phyloP scores from a whole-genome alignment of 2,888 invertebrate species.

The Chloromyia formosa region DNA sequence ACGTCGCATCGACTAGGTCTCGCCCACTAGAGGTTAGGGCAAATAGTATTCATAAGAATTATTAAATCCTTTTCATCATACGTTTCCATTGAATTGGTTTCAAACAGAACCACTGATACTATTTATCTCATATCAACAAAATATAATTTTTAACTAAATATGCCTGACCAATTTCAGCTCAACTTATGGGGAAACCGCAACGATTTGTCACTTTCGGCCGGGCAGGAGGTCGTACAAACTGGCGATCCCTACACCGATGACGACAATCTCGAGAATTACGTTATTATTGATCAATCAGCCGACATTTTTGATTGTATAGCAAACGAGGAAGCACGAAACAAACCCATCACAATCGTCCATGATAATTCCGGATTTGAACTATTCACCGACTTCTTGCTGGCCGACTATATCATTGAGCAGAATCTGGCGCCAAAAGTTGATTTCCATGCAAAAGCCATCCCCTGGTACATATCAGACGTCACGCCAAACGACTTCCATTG shows the following conservation, averaged over 20 bases:
- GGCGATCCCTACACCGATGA: constrained; percentile 68
- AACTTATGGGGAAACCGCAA: constrained; percentile 96
- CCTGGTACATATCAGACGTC: constrained; percentile 97
- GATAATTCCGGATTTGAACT: constrained; percentile 97
- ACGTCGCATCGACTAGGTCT: too few relatives aligned
- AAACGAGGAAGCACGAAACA: constrained; percentile 49
- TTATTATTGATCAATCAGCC: constrained; percentile 71
- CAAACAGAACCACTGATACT: too few relatives aligned
- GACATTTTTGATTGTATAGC: constrained; percentile 67
- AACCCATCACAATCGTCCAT: constrained; percentile 75
- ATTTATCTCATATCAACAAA: too few relatives aligned
- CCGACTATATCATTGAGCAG: constrained; percentile 76
- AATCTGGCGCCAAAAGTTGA: constrained; percentile 74
- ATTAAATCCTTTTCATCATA: too few relatives aligned
- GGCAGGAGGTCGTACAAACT: constrained; percentile 69
- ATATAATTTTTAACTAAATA: background rate
- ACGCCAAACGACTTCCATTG: constrained; percentile 78
- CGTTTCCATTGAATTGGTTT: too few relatives aligned
- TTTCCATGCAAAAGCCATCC: constrained; percentile 87
- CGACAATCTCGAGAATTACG: constrained; percentile 66
- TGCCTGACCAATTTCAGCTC: constrained; percentile 64
- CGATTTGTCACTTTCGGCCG: constrained; percentile 87
- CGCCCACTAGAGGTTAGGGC: too few relatives aligned
- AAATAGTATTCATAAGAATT: too few relatives aligned
- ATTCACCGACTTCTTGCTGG: constrained; percentile 87